Evolutionary conservation across 2,888 invertebrate species (phyloP), one percentile per base, ranked within the genome.

Genomic region (Trilocha varians): DNA sequence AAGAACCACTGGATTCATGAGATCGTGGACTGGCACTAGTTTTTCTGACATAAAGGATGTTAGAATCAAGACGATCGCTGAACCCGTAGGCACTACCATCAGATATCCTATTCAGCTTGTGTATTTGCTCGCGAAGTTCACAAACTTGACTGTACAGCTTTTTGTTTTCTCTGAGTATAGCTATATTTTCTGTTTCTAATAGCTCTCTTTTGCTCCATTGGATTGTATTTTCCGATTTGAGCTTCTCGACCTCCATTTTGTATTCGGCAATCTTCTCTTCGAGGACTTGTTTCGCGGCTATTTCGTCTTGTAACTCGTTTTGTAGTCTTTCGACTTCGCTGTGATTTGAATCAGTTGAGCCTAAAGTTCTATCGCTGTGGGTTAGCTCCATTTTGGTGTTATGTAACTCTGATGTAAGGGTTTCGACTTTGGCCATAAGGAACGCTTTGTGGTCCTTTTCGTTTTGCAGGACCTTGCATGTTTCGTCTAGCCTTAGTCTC

Each of bases 161-260:
- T 65, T 97, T 97, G 65, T 96, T 97, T 57, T 97, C 97, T 32
- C 97, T 86, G 63, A 97, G 92, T 50, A 97, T 85, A 0, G 91
- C 91, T 57, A 95, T 87, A 67, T 96, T 96, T 60, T 97, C 97
- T 0, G 96, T 94, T 78, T 97, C 97, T 39, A 97, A 70, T 5
- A 95, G 86, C 74, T 97, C 97, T 3, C 97, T 84, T 70, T 95
- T 94, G 13, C 94, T 95, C 97, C 97, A 97, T 69, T 97, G 97
- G 1, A 93, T 91, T 0, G 96, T 96, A 76, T 97, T 97, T 79
- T 97, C 97, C 0, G 93, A 92, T 80, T 97, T 97, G 11, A 97
- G 82, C 54, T 91, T 87, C 68, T 97, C 97, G 53, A 97, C 75
- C 89, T 96, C 78, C 68, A 85, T 82, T 60, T 70, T 79, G 11